Evolutionary conservation across 2,888 invertebrate species (phyloP), one percentile per base, ranked within the genome.

Genomic region (Andrena trimmerana): DNA sequence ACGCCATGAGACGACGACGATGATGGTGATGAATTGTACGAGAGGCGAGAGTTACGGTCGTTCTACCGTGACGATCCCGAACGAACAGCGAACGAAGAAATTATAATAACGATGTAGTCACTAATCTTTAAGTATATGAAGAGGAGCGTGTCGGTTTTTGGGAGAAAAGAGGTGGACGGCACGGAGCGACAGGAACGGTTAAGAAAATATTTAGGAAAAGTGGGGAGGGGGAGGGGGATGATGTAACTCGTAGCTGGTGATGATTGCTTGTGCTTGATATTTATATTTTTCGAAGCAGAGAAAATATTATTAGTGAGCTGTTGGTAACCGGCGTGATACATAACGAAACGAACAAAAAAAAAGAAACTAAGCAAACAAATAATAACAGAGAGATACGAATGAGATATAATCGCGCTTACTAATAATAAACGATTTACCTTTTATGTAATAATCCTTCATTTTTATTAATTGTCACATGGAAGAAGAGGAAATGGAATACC

Each of bases 201-300:
- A 57, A 42, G 72, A 63, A 62, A 75, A 63, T 27, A 63, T 77
- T 76, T 7, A 60, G 65, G 42, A 16, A 31, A 63, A 76, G 2
- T 20, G 20, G 20, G 20, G 20, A 59, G 60, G 60, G 60, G 20
- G 24, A 24, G 63, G 76, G 5, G 71, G 48, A 71, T 75, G 59
- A 27, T 66, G 50, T 63, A 57, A 50, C 69, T 50, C 60, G 65
- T 79, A 75, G 77, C 69, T 70, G 52, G 59, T 72, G 87, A 84
- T 90, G 91, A 90, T 89, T 88, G 91, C 91, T 92, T 92, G 89
- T 89, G 92, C 92, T 93, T 93, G 87, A 92, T 92, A 92, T 91
- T 92, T 92, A 92, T 92, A 91, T 93, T 93, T 93, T 92, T 92
- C 88, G 78, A 89, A 84, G 79, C 80, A 86, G 87, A 88, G 86